Conservation (phyloP, 2,113 vertebrate species). For the Salvelinus alpinus region DNA sequence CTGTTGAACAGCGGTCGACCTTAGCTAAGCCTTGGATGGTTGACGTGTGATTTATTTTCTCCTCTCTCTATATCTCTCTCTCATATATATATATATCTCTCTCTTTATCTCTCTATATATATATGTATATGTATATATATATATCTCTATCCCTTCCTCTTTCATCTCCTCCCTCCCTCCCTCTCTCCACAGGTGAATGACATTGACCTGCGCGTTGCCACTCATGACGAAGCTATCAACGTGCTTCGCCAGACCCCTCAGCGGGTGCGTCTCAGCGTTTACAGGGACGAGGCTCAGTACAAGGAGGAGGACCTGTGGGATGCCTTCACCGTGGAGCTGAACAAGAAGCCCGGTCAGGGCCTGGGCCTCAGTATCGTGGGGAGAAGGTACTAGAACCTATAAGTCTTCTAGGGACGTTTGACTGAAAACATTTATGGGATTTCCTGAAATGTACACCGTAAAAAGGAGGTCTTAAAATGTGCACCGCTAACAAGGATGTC, state of each 20-base stretch:
- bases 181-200: slow-evolving; percentile 82
- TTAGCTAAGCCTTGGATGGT: slow-evolving; percentile 32
- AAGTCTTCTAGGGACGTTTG: no score
- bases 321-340: slow-evolving; percentile 84
- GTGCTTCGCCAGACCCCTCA: slow-evolving; percentile 94
- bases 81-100: no score
- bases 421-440: no score
- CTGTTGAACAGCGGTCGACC: slow-evolving; percentile 35
- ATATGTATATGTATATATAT: no score
- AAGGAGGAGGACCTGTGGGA: slow-evolving; percentile 96
- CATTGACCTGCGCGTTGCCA: slow-evolving; percentile 88
- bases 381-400: slow-evolving; percentile 52
- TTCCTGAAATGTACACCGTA: no score
- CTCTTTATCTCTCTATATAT: not conserved
- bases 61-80: not conserved
- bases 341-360: slow-evolving; percentile 88
- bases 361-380: slow-evolving; percentile 96
- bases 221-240: slow-evolving; percentile 94
- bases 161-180: not conserved
- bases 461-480: no score
- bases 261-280: slow-evolving; percentile 84
- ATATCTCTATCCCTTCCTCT: not conserved
- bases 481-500: no score
- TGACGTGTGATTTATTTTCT: slow-evolving; percentile 8
- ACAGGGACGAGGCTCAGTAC: slow-evolving; percentile 92